These are phyloP conservation scores for Lethenteron camtschaticum DNA, from an alignment of 2,113 vertebrate genomes.

Conservation along the genomic window DNA sequence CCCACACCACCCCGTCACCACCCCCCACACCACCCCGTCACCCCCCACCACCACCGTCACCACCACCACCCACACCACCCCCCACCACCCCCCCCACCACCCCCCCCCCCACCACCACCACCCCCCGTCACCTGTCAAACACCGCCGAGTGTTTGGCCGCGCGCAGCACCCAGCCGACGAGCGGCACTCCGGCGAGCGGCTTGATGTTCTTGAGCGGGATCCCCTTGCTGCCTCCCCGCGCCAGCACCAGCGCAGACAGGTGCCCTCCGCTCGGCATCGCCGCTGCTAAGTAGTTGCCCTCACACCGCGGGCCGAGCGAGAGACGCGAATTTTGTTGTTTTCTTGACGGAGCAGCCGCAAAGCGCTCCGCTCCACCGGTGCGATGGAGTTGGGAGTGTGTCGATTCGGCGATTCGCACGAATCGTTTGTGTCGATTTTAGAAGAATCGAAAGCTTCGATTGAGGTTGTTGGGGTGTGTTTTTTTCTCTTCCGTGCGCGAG, in stretches of 20 bases:
- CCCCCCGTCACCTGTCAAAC: conserved; percentile 35
- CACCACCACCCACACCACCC: neutral
- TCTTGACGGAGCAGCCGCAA: no score
- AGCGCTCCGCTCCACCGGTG: no score
- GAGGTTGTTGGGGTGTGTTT: no score
- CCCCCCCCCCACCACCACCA: neutral
- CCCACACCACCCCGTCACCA: neutral
- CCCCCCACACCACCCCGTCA: neutral
- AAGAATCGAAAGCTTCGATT: no score
- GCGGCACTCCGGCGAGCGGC: conserved; percentile 40
- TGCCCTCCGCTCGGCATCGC: conserved; percentile 4
- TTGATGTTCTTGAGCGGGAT: conserved; percentile 64
- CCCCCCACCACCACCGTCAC: neutral
- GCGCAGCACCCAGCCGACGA: conserved; percentile 50
- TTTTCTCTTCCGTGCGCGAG: no score
- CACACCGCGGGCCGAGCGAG: no score
- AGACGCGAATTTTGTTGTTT: no score
- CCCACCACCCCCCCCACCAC: neutral
- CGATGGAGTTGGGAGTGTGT: no score
- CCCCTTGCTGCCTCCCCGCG: conserved; percentile 57
- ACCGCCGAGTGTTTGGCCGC: conserved; percentile 31
- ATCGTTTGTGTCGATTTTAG: no score
- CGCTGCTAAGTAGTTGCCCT: no score
- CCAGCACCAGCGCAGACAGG: conserved; percentile 33
- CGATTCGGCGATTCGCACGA: no score